Evolutionary conservation across 2,888 invertebrate species (phyloP).

Genomic region (Synanthedon vespiformis): DNA sequence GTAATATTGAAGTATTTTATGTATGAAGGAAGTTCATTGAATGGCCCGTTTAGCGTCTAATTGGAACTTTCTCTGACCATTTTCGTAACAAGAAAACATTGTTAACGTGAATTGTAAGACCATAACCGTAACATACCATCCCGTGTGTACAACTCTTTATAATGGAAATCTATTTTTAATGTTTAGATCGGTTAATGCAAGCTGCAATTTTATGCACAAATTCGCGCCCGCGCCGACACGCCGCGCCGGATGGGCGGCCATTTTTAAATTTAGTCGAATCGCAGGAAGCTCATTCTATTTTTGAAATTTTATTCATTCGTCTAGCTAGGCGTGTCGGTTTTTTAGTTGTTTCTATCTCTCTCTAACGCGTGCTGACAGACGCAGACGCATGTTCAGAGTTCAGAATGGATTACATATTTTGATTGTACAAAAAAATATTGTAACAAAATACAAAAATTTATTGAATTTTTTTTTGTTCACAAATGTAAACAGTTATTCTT

Average conservation of each 20-base stretch:
- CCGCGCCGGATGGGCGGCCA: constrained; percentile 33
- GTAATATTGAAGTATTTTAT: too few relatives aligned
- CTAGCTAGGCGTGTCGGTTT: constrained; percentile 46
- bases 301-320: constrained; percentile 53
- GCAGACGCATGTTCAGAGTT: too few relatives aligned
- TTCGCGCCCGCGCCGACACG: constrained; percentile 27
- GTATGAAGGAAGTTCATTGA: too few relatives aligned
- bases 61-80: neutral
- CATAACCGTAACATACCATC: constrained; percentile 1
- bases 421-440: too few relatives aligned
- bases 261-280: constrained; percentile 56
- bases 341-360: too few relatives aligned
- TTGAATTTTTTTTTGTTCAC: too few relatives aligned
- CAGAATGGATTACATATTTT: too few relatives aligned
- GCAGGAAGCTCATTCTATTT: constrained; percentile 58
- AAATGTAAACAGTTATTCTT: too few relatives aligned
- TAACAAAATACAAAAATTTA: too few relatives aligned
- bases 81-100: neutral
- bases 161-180: constrained; percentile 65
- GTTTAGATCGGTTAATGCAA: constrained; percentile 62
- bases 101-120: neutral
- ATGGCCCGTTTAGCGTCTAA: neutral
- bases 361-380: too few relatives aligned
- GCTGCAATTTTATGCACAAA: constrained; percentile 68
- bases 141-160: constrained; percentile 25